These are phyloP conservation scores for Willowsia nigromaculata DNA, from an alignment of 2,888 invertebrate genomes.

Conservation along the genomic window DNA sequence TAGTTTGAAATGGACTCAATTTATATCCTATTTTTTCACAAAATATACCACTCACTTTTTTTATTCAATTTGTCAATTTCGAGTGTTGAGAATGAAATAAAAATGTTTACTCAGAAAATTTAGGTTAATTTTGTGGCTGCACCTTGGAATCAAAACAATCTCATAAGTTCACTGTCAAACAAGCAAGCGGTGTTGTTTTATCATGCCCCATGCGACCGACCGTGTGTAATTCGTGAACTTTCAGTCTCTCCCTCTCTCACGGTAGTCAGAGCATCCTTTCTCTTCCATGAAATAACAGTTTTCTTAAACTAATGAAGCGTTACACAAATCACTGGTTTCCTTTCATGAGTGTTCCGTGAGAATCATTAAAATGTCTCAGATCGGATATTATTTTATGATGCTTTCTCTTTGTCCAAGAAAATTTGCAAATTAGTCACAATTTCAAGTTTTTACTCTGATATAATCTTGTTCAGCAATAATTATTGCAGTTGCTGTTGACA, in stretches of 20 bases:
- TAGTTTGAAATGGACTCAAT: background rate
- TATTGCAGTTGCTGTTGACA: background rate
- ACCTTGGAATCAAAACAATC: background rate
- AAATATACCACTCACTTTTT: background rate
- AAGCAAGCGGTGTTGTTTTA: background rate
- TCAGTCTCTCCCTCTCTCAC: background rate
- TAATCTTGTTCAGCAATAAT: background rate
- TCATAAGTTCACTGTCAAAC: background rate
- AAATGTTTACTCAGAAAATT: background rate
- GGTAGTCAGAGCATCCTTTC: background rate
- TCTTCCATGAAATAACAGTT: background rate
- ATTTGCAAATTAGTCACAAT: too few relatives aligned
- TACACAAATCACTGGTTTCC: too few relatives aligned
- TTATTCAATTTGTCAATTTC: background rate
- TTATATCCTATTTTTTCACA: background rate
- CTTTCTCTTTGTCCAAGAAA: too few relatives aligned
- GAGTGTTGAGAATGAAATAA: background rate
- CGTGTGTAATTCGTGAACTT: background rate
- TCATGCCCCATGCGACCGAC: conserved; percentile 4
- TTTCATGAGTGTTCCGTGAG: too few relatives aligned
- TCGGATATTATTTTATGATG: too few relatives aligned
- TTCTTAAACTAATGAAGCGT: too few relatives aligned
- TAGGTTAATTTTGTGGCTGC: background rate
- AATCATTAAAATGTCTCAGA: too few relatives aligned
- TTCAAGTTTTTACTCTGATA: too few relatives aligned